These are phyloP conservation scores for Venusia cambrica DNA, from an alignment of 2,888 invertebrate genomes.

Conservation along the genomic window DNA sequence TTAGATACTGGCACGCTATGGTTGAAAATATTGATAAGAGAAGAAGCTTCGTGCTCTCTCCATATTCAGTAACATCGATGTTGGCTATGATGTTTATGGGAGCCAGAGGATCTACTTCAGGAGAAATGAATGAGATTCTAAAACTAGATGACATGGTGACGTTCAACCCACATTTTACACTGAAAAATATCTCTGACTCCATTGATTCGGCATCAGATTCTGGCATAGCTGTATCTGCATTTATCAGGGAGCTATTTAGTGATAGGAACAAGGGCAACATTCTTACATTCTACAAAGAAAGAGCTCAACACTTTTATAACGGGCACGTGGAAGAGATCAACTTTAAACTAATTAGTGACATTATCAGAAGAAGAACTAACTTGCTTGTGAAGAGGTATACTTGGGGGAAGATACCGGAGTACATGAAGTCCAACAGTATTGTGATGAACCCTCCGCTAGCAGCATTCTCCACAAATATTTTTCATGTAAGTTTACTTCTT, in stretches of 20 bases:
- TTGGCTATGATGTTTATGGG: conserved; percentile 95
- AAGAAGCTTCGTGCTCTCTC: conserved; percentile 90
- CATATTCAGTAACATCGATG: conserved; percentile 91
- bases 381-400: conserved; percentile 89
- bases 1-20: conserved; percentile 89
- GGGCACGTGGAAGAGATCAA: conserved; percentile 93
- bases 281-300: conserved; percentile 92
- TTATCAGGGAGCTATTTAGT: conserved; percentile 91
- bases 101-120: conserved; percentile 92
- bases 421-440: conserved; percentile 86
- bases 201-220: conserved; percentile 84
- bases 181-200: conserved; percentile 92
- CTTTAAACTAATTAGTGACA: conserved; percentile 90
- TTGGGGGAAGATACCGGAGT: conserved; percentile 88
- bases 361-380: conserved; percentile 90
- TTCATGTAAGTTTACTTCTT: conserved; percentile 80
- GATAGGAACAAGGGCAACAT: conserved; percentile 90
- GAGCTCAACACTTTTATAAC: conserved; percentile 92
- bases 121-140: conserved; percentile 93
- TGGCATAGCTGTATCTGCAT: conserved; percentile 90
- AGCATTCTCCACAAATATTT: conserved; percentile 90
- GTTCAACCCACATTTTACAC: conserved; percentile 93
- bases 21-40: conserved; percentile 86
- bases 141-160: conserved; percentile 93
- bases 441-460: conserved; percentile 88